Evolutionary conservation across 1,140 invertebrate genomes (phyloP), one percentile per base, ranked within the genome.

Genomic region (Megalopta genalis): DNA sequence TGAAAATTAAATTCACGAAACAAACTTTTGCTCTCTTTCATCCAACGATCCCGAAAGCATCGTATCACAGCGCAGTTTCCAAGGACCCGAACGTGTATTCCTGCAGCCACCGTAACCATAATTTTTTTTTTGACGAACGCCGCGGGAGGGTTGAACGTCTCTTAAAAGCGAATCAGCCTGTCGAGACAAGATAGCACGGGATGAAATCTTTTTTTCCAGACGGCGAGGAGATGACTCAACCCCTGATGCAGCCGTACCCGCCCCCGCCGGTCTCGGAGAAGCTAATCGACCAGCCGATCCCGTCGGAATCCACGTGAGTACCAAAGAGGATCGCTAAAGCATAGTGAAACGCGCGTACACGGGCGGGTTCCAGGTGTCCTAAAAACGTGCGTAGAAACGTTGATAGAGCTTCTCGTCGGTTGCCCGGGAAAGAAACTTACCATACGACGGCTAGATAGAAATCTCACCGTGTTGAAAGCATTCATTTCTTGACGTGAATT

Each of bases 301-400:
- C 96, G 10, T 95, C 96, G 1, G 95, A 96, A 93, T 95, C 95
- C 82, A 96, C 95, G 96, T 96, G 94, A 96, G 95, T 94, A 85
- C 25, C 57, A 32, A 7, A 9, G 63, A 72, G 2, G 64, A 72
- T 78, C 54, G 60, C 23, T 63, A 70, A 62, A 9, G n/a, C 14
- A 46, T 46, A 72, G 42, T 21, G 16, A 54, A 42, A 54, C 60
- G 5, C 46, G 27, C 1, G 46, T 5, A 32, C n/a, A 46, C 32
- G n/a, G n/a, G 21, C 23, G 57, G 32, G 32, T 32, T 25, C 57
- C 21, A 46, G 57, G 25, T 14, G 25, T 46, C 23, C 39, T 2
- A 8, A 16, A 21, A 23, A 62, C 54, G 37, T 27, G 39, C 23
- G 46, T 37, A 49, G 37, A 74, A 42, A 21, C 32, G 54, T 57